These are phyloP conservation scores for Pelodiscus sinensis DNA, from an alignment of 2,113 vertebrate species.

Conservation along the genomic window DNA sequence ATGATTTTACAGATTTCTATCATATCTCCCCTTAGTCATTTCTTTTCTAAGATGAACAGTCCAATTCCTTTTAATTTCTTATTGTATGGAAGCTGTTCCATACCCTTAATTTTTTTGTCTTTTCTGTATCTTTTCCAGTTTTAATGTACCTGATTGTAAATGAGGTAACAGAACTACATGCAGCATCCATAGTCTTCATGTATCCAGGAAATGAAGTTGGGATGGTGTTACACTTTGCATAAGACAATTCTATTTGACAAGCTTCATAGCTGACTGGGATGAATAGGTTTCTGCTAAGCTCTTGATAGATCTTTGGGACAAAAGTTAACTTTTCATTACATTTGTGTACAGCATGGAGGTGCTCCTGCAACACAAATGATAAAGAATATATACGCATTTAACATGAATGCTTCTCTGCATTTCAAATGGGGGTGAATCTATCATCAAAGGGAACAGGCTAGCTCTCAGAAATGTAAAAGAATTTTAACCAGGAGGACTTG, in stretches of 20 bases:
- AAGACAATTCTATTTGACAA: neutral
- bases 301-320: neutral
- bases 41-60: too few relatives aligned
- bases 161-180: neutral
- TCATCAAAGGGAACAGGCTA: neutral
- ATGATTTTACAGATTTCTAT: too few relatives aligned
- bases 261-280: neutral
- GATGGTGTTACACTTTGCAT: neutral
- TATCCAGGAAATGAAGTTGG: neutral
- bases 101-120: neutral
- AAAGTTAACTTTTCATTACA: neutral
- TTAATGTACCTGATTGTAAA: neutral
- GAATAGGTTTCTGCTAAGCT: neutral
- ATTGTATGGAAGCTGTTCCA: neutral
- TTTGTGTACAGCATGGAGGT: neutral
- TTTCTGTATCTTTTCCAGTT: neutral
- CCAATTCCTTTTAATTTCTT: too few relatives aligned
- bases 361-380: neutral
- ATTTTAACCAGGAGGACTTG: neutral
- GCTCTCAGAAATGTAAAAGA: neutral
- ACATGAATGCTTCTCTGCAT: neutral
- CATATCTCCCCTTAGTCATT: too few relatives aligned
- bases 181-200: neutral
- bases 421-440: neutral
- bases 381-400: neutral